phyloP scores from a whole-genome alignment of 2,113 vertebrate species.

The Acanthisitta chloris region DNA sequence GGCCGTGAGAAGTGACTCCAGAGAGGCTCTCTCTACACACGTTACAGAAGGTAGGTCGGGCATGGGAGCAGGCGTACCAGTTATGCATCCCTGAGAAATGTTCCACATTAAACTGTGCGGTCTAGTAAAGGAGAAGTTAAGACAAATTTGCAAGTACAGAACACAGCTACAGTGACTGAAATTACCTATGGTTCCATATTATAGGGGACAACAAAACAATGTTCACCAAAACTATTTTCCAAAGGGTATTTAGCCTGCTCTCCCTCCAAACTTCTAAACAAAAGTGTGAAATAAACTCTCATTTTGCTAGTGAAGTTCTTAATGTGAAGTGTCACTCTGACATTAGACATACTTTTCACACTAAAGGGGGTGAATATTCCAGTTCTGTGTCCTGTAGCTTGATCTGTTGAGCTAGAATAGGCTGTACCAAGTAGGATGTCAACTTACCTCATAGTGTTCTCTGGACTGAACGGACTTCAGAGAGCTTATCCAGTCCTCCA shows the following conservation, averaged over 20 bases:
- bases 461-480: slow-evolving; percentile 92
- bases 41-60: slow-evolving; percentile 96
- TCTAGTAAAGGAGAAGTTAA: slow-evolving; percentile 86
- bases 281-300: not conserved
- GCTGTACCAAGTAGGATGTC: not conserved
- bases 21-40: slow-evolving; percentile 97
- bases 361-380: not conserved
- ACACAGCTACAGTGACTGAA: slow-evolving; percentile 44
- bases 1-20: slow-evolving; percentile 96
- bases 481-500: slow-evolving; percentile 94
- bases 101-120: slow-evolving; percentile 99
- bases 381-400: slow-evolving; percentile 20
- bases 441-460: slow-evolving; percentile 95
- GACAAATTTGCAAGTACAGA: slow-evolving; percentile 77
- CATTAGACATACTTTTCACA: not conserved
- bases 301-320: not conserved
- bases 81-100: slow-evolving; percentile 99
- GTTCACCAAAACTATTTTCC: not conserved
- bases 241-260: not conserved
- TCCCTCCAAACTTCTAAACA: not conserved
- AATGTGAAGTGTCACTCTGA: not conserved
- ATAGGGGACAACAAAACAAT: not conserved
- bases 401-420: not conserved
- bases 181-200: not conserved
- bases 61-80: slow-evolving; percentile 99